A percentile compares a stretch with the other conserved stretches of the same genome.
Evolutionary conservation across 2,113 vertebrate genomes (phyloP).

Genomic region (Typhlomys cinereus): DNA sequence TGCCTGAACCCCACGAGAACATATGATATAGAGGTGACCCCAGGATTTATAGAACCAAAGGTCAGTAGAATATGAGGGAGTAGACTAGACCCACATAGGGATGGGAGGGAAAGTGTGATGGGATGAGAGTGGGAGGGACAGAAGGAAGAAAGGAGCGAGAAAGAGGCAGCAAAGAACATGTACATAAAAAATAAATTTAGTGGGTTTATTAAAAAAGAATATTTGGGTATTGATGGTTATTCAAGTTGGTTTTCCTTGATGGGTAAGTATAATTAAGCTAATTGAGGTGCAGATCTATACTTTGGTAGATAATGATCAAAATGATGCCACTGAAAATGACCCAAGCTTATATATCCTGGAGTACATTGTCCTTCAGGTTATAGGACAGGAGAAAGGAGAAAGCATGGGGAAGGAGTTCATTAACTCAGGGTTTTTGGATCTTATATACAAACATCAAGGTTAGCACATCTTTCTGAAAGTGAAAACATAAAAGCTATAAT

Average conservation of each 20-base stretch:
- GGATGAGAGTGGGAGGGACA: too few species aligned
- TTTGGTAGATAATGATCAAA: not conserved
- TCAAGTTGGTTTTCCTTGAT: not conserved
- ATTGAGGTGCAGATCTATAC: not conserved
- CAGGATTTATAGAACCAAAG: too few species aligned
- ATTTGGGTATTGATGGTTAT: not conserved
- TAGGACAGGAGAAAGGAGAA: not conserved
- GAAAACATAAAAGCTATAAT: not conserved
- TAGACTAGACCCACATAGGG: too few species aligned
- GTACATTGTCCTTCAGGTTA: not conserved
- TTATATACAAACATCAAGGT: not conserved
- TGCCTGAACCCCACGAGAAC: too few species aligned
- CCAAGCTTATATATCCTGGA: fast-evolving
- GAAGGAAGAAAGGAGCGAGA: too few species aligned
- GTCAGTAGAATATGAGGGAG: too few species aligned
- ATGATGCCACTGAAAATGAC: fast-evolving
- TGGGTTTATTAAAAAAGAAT: too few species aligned
- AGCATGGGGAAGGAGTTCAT: fast-evolving
- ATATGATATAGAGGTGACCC: too few species aligned
- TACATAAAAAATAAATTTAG: too few species aligned
- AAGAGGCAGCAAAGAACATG: too few species aligned
- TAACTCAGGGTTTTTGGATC: fast-evolving
- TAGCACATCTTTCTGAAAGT: not conserved
- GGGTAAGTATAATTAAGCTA: too few species aligned
- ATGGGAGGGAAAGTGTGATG: too few species aligned